Evolutionary conservation across 2,113 vertebrate genomes (phyloP).

Genomic region (Pseudois nayaur): DNA sequence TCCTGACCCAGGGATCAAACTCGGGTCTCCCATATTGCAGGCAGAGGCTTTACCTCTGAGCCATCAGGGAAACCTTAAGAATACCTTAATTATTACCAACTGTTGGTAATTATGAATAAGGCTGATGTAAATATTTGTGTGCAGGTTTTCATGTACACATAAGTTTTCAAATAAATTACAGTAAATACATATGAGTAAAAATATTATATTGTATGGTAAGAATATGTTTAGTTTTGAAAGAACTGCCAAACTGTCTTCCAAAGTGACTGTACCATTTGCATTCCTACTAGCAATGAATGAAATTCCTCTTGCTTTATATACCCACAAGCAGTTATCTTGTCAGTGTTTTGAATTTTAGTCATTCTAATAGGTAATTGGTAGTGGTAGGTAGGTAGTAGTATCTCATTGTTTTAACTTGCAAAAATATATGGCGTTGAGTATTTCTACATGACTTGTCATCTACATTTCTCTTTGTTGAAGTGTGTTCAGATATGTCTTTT

Average conservation of each 20-base stretch:
- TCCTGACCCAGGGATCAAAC: background rate
- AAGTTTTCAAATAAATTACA: background rate
- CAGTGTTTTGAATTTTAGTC: background rate
- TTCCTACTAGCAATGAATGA: background rate
- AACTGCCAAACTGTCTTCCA: background rate
- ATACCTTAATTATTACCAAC: background rate
- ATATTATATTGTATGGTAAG: background rate
- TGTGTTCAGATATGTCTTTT: background rate
- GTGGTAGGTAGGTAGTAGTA: background rate
- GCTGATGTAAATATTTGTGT: background rate
- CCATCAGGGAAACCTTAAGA: background rate
- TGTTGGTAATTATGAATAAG: background rate
- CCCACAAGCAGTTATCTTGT: background rate
- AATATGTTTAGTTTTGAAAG: background rate
- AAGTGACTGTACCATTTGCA: background rate
- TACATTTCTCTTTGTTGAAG: background rate
- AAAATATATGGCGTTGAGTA: background rate
- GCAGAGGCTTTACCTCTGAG: background rate
- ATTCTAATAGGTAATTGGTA: background rate
- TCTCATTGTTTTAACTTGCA: background rate
- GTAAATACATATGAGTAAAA: background rate
- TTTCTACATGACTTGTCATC: background rate
- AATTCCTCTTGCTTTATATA: background rate
- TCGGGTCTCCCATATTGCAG: fast-evolving
- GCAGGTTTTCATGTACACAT: background rate